Conservation (phyloP, 2,888 invertebrate species). For the Drosophila mimica region DNA sequence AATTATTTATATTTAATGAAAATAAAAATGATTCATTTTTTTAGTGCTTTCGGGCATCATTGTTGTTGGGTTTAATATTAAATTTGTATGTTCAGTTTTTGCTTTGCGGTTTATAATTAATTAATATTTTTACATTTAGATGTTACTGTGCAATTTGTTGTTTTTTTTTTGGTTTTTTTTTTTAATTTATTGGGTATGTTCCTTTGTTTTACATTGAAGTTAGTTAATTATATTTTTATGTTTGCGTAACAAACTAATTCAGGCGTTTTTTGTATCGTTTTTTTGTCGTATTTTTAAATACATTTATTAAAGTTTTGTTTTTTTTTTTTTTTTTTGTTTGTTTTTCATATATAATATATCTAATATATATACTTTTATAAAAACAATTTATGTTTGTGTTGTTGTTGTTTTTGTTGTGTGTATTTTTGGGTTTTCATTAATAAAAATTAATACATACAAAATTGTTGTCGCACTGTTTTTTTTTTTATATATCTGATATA, state of each 20-base stretch:
- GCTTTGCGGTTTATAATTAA: conserved; percentile 62
- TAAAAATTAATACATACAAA: conserved; percentile 79
- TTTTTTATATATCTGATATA: conserved; percentile 61
- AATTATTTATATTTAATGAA: conserved; percentile 82
- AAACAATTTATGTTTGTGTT: conserved; percentile 65
- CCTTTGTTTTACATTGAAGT: conserved; percentile 67
- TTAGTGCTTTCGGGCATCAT: conserved; percentile 52
- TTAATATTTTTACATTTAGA: conserved; percentile 76
- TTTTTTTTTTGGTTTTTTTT: conserved; percentile 30
- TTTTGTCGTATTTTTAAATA: conserved; percentile 61
- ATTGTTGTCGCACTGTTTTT: conserved; percentile 66
- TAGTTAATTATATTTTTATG: conserved; percentile 69
- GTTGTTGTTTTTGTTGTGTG: conserved; percentile 36
- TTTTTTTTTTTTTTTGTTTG: conserved; percentile 20
- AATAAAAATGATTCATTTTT: conserved; percentile 67
- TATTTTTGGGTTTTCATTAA: conserved; percentile 52
- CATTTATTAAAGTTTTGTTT: conserved; percentile 42
- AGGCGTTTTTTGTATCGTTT: conserved; percentile 70
- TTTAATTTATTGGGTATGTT: conserved; percentile 41
- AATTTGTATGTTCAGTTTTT: conserved; percentile 68
- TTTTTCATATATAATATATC: conserved; percentile 57
- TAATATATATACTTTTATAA: conserved; percentile 71
- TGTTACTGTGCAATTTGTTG: conserved; percentile 81
- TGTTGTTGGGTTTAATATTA: conserved; percentile 54
- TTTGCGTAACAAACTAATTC: conserved; percentile 77